Evolutionary conservation across 2,797 vertebrate genomes (phyloP).

Genomic region (Platalea minor): DNA sequence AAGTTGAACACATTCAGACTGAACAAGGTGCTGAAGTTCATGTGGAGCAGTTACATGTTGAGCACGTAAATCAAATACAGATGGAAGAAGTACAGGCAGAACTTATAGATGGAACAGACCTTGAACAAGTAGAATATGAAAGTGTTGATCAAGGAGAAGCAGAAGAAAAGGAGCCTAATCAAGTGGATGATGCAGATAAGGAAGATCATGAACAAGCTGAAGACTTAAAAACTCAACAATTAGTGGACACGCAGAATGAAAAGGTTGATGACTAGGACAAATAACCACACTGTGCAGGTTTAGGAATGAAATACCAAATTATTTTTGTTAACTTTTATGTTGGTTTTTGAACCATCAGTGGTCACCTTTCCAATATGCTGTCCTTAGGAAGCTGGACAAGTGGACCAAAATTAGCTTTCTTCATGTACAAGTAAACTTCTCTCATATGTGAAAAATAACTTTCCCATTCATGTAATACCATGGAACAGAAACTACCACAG

Average conservation of each 20-base stretch:
- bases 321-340: slow-evolving; percentile 67
- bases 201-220: slow-evolving; percentile 51
- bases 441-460: slow-evolving; percentile 18
- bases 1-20: slow-evolving; percentile 84
- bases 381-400: slow-evolving; percentile 47
- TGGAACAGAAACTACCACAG: slow-evolving; percentile 38
- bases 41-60: slow-evolving; percentile 81
- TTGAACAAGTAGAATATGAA: slow-evolving; percentile 70
- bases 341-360: slow-evolving; percentile 40
- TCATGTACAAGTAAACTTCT: slow-evolving; percentile 55
- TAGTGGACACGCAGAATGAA: slow-evolving; percentile 40
- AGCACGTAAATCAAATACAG: slow-evolving; percentile 81
- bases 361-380: slow-evolving; percentile 29
- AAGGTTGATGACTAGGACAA: slow-evolving; percentile 47
- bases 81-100: slow-evolving; percentile 81
- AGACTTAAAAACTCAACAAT: slow-evolving; percentile 53
- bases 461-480: slow-evolving; percentile 20
- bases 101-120: slow-evolving; percentile 71
- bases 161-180: slow-evolving; percentile 47
- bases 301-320: slow-evolving; percentile 58
- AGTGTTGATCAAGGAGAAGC: slow-evolving; percentile 60
- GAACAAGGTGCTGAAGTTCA: slow-evolving; percentile 82
- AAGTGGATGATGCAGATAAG: not conserved
- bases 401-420: slow-evolving; percentile 75
- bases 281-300: slow-evolving; percentile 28